These are phyloP conservation scores for Bovichtus variegatus DNA, from an alignment of 2,797 vertebrate genomes.

Conservation along the genomic window DNA sequence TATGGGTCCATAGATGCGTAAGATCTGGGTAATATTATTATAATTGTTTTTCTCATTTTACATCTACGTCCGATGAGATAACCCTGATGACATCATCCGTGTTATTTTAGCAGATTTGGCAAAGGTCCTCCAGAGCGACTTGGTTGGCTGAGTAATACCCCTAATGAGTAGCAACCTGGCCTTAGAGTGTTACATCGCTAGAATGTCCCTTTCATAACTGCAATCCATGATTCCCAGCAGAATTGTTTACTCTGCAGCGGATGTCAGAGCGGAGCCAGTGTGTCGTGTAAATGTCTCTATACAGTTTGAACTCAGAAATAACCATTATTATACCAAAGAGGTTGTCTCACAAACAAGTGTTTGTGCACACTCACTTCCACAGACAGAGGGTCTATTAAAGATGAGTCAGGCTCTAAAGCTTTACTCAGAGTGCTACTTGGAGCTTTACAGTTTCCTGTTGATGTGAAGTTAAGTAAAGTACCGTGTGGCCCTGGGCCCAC, in stretches of 20 bases:
- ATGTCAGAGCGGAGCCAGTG: background rate
- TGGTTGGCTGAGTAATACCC: background rate
- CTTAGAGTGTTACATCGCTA: background rate
- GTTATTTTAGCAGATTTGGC: background rate
- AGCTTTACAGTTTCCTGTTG: conserved; percentile 65
- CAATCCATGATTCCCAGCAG: background rate
- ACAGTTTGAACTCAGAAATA: conserved; percentile 33
- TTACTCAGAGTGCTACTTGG: conserved; percentile 41
- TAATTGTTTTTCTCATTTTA: too few relatives aligned
- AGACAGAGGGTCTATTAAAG: conserved; percentile 53
- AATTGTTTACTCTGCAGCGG: background rate
- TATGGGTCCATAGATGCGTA: too few relatives aligned
- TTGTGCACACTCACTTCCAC: conserved; percentile 22
- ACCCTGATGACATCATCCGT: background rate
- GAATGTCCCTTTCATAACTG: background rate
- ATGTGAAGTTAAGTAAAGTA: conserved; percentile 44
- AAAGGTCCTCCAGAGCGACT: background rate
- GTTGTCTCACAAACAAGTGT: conserved; percentile 22
- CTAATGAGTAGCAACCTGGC: background rate
- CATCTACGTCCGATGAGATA: too few relatives aligned
- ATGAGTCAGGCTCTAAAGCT: conserved; percentile 50
- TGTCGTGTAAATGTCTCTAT: background rate
- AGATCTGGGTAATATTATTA: too few relatives aligned
- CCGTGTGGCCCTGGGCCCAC: background rate
- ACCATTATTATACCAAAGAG: conserved; percentile 20